These are phyloP conservation scores for Aepyceros melampus DNA, from an alignment of 2,113 vertebrate species.

Conservation along the genomic window DNA sequence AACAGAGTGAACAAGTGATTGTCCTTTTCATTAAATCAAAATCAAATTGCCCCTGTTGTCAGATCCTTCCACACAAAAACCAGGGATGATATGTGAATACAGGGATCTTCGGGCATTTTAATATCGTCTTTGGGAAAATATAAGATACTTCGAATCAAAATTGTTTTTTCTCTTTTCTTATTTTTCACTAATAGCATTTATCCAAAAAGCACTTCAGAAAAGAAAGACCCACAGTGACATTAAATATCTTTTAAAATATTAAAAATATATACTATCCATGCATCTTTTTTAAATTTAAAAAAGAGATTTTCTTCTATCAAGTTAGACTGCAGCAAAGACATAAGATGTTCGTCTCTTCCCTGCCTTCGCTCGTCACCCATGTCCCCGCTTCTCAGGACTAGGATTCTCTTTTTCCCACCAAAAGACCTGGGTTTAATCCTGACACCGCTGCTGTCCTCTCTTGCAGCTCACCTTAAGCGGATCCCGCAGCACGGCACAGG, in stretches of 20 bases:
- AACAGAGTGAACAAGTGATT: fast-evolving
- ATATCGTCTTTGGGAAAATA: neutral
- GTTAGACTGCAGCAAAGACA: neutral
- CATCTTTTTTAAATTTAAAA: neutral
- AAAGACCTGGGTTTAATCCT: neutral
- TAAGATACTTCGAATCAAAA: neutral
- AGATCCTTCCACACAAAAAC: neutral
- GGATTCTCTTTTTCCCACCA: neutral
- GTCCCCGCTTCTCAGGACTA: neutral
- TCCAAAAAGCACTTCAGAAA: neutral
- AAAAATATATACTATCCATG: neutral
- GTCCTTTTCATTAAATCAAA: neutral
- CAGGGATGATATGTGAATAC: neutral
- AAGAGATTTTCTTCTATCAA: neutral
- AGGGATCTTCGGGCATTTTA: neutral
- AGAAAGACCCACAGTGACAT: neutral
- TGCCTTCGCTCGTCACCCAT: fast-evolving
- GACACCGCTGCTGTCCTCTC: fast-evolving
- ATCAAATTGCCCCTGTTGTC: neutral
- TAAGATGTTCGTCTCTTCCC: neutral
- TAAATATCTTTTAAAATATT: neutral
- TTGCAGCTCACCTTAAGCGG: fast-evolving
- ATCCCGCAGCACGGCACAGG: fast-evolving
- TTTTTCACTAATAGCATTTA: neutral
- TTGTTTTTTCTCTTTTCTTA: neutral